Percentiles rank a stretch among this genome's conserved stretches.
Evolutionary conservation across 2,888 invertebrate species (phyloP).

Genomic region (Leptopilina drosophilae): DNA sequence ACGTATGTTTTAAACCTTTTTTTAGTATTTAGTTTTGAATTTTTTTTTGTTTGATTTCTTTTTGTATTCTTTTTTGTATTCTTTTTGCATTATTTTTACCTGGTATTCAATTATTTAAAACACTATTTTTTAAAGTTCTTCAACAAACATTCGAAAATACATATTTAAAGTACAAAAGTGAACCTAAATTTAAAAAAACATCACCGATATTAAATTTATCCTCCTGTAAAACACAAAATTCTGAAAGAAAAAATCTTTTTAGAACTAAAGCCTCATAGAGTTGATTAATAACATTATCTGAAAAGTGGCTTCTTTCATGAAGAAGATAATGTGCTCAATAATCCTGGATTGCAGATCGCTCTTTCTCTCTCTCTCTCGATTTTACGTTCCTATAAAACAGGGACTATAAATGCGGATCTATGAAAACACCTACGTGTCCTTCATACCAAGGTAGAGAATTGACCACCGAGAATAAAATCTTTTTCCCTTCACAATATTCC

Average conservation of each 20-base stretch:
- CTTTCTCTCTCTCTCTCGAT: neutral
- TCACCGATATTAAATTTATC: too few relatives aligned
- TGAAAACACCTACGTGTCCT: constrained; percentile 24
- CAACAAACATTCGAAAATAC: too few relatives aligned
- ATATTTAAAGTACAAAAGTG: too few relatives aligned
- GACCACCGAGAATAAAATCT: constrained; percentile 22
- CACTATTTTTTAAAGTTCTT: too few relatives aligned
- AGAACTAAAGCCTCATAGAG: neutral
- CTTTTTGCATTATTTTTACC: too few relatives aligned
- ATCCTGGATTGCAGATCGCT: neutral
- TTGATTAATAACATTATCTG: neutral
- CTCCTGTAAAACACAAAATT: too few relatives aligned
- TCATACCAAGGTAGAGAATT: constrained; percentile 6
- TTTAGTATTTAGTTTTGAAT: too few relatives aligned
- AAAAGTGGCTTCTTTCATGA: constrained; percentile 17
- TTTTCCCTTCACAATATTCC: neutral
- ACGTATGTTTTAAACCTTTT: too few relatives aligned
- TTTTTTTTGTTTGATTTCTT: too few relatives aligned
- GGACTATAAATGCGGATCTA: constrained; percentile 28
- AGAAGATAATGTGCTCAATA: constrained; percentile 7
- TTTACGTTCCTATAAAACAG: constrained; percentile 12
- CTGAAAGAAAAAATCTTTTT: neutral
- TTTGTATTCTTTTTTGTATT: too few relatives aligned
- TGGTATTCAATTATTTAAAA: too few relatives aligned
- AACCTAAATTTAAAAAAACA: too few relatives aligned